Evolutionary conservation across 2,797 vertebrate species (phyloP).

Genomic region (Forpus xanthops): DNA sequence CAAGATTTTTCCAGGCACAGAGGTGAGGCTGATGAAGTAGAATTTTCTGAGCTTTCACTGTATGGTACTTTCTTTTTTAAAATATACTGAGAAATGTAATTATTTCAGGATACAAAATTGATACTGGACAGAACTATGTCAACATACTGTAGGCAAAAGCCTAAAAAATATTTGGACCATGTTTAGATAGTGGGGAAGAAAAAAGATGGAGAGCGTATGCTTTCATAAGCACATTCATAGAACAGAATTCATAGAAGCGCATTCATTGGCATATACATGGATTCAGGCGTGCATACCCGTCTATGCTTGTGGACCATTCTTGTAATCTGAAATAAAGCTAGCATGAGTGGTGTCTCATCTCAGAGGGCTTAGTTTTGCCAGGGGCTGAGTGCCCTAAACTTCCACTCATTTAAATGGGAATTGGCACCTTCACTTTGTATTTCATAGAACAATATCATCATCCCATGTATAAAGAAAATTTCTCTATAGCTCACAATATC

Average conservation of each 20-base stretch:
- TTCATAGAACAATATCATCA: background rate
- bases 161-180: background rate
- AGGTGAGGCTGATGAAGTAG: too few species aligned
- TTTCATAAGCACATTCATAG: background rate
- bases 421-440: background rate
- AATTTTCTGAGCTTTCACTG: background rate
- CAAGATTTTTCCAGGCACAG: too few species aligned
- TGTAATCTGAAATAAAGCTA: background rate
- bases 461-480: background rate
- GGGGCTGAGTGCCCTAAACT: background rate
- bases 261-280: background rate
- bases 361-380: background rate
- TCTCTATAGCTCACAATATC: background rate
- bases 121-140: background rate
- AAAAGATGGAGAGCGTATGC: background rate
- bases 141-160: background rate
- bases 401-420: background rate
- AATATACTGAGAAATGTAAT: background rate
- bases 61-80: background rate
- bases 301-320: background rate
- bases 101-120: background rate
- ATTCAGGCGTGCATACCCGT: background rate
- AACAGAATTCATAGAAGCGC: background rate
- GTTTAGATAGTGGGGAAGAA: background rate
- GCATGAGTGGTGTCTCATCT: background rate